A percentile compares a stretch with the other conserved stretches of the same genome.
These are phyloP conservation scores for Drosophila borborema DNA, from an alignment of 2,888 invertebrate genomes.

Conservation along the genomic window DNA sequence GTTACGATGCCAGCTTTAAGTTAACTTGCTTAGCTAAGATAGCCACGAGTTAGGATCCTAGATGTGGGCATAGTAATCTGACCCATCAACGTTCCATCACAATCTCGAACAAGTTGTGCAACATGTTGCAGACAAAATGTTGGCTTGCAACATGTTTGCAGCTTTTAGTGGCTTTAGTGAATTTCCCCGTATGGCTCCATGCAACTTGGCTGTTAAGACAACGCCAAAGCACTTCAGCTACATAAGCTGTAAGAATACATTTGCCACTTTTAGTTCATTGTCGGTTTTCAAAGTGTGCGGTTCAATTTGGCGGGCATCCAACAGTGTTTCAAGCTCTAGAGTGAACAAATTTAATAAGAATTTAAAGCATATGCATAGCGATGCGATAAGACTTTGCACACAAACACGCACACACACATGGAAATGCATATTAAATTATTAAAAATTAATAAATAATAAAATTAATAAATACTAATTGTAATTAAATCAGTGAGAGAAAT, in stretches of 20 bases:
- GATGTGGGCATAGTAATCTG: neutral
- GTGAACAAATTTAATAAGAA: slow-evolving; percentile 1
- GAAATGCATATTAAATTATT: no score
- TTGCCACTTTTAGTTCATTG: slow-evolving; percentile 55
- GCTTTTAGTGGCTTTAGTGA: no score
- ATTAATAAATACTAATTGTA: neutral
- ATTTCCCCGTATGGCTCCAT: slow-evolving; percentile 5
- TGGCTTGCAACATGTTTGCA: neutral
- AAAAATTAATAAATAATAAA: neutral
- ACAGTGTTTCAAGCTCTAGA: neutral
- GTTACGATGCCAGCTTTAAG: slow-evolving; percentile 34
- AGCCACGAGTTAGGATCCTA: neutral
- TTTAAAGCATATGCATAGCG: neutral
- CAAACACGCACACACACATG: neutral
- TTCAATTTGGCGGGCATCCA: slow-evolving; percentile 33
- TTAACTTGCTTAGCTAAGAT: slow-evolving; percentile 1
- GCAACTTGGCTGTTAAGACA: slow-evolving; percentile 15
- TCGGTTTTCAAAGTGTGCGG: slow-evolving; percentile 47
- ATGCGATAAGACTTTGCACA: neutral
- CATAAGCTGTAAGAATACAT: slow-evolving; percentile 21
- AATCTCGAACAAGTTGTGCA: neutral
- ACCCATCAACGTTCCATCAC: neutral
- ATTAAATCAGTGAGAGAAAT: neutral
- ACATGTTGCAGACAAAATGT: slow-evolving; percentile 1
- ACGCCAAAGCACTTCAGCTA: neutral